Conservation (phyloP, 2,888 invertebrate species). For the Odontocolon sp. region DNA sequence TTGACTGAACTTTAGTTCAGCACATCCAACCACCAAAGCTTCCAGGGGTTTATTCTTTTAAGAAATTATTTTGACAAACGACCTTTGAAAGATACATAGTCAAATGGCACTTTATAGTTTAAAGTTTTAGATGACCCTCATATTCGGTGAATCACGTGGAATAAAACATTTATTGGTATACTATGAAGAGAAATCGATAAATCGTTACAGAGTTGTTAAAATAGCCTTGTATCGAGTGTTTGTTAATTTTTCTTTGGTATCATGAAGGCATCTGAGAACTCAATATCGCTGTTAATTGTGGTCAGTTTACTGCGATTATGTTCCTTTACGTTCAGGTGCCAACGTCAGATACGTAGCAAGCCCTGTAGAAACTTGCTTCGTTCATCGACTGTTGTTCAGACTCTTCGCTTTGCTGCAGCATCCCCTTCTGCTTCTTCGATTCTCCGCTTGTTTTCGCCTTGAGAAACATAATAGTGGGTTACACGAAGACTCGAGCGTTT, state of each 20-base stretch:
- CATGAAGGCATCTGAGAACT: not conserved
- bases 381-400: conserved; percentile 38
- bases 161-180: too few relatives aligned
- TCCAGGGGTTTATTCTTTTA: not conserved
- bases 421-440: conserved; percentile 10
- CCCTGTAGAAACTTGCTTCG: conserved; percentile 11
- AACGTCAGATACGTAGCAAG: not conserved
- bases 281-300: conserved; percentile 18
- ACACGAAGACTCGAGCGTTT: not conserved
- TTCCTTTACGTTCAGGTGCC: conserved; percentile 35
- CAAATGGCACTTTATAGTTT: not conserved
- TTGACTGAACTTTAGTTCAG: too few relatives aligned
- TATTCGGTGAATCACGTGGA: too few relatives aligned
- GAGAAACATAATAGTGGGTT: conserved; percentile 3
- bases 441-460: not conserved
- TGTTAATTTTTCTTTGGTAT: too few relatives aligned
- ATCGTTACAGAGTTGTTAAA: too few relatives aligned
- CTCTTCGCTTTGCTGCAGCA: conserved; percentile 14
- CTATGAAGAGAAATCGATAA: too few relatives aligned
- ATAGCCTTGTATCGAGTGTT: too few relatives aligned
- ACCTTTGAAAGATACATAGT: not conserved
- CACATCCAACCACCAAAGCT: not conserved
- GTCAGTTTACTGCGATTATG: conserved; percentile 38
- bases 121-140: too few relatives aligned
- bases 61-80: not conserved